A percentile compares a stretch with the other conserved stretches of the same genome.
phyloP scores from a whole-genome alignment of 2,888 invertebrate species.

The Scaptomyza parva region DNA sequence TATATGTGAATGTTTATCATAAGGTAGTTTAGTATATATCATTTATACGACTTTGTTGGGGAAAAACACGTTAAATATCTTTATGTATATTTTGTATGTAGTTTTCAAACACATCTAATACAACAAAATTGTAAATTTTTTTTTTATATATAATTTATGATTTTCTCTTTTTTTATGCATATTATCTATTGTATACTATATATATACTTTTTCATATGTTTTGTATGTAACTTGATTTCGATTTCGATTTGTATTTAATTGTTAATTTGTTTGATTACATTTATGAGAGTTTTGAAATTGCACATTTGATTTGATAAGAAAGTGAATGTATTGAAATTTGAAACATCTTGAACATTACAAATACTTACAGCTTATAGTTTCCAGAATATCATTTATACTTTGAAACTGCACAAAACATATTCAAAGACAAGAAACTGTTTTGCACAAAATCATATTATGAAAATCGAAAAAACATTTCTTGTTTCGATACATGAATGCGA shows the following conservation, averaged over 20 bases:
- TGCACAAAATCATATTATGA: neutral
- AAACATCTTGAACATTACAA: neutral
- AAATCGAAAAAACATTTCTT: neutral
- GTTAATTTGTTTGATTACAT: conserved; percentile 58
- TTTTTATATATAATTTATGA: conserved; percentile 61
- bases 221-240: conserved; percentile 52
- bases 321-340: conserved; percentile 2
- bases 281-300: conserved; percentile 42
- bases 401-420: neutral
- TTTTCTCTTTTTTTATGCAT: conserved; percentile 39
- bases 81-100: conserved; percentile 31
- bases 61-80: conserved; percentile 48
- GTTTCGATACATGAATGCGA: neutral
- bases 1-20: conserved; percentile 42
- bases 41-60: conserved; percentile 19
- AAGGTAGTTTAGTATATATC: conserved; percentile 43
- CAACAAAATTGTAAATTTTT: conserved; percentile 60
- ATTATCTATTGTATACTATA: conserved; percentile 40
- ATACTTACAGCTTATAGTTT: neutral
- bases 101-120: conserved; percentile 69
- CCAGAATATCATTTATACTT: neutral
- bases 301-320: conserved; percentile 48
- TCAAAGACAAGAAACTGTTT: neutral
- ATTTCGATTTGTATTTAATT: conserved; percentile 35
- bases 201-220: conserved; percentile 39